Evolutionary conservation across 2,797 vertebrate species (phyloP).

Genomic region (Gobionotothen gibberifrons): DNA sequence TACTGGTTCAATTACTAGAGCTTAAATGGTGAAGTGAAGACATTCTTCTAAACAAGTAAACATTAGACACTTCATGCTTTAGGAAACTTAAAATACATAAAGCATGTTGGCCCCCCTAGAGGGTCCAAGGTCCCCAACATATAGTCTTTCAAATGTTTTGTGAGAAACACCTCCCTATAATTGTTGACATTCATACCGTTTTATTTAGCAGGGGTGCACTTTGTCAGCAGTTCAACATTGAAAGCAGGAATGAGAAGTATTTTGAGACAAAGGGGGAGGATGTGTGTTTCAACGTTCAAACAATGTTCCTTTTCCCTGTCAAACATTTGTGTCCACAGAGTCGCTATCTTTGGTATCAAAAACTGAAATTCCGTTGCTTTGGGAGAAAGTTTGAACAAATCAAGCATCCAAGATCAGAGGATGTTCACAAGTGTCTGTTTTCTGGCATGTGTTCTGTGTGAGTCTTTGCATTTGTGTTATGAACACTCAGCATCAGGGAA

Average conservation of each 20-base stretch:
- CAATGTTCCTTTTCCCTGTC: slow-evolving; percentile 47
- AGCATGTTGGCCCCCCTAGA: neutral
- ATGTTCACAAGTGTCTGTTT: slow-evolving; percentile 41
- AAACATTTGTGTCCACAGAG: slow-evolving; percentile 54
- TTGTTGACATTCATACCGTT: slow-evolving; percentile 19
- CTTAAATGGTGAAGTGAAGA: neutral
- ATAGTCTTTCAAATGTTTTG: too few species aligned
- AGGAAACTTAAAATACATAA: neutral
- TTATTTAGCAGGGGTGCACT: neutral
- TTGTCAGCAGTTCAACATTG: slow-evolving; percentile 27
- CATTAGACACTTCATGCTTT: too few species aligned
- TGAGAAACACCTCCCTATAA: neutral
- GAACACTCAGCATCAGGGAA: slow-evolving; percentile 49
- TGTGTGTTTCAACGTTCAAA: slow-evolving; percentile 26
- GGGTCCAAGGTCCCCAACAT: too few species aligned
- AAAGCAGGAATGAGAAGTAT: slow-evolving; percentile 36
- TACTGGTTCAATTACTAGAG: neutral
- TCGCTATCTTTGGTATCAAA: slow-evolving; percentile 44
- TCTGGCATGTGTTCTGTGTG: slow-evolving; percentile 12
- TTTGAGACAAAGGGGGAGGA: slow-evolving; percentile 28
- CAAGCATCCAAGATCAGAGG: slow-evolving; percentile 62
- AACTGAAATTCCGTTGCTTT: slow-evolving; percentile 43
- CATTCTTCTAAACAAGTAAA: too few species aligned
- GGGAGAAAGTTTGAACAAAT: slow-evolving; percentile 61
- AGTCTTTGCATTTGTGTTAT: slow-evolving; percentile 32